These are phyloP conservation scores for Lampris megalopsis DNA, from an alignment of 2,113 vertebrate species.

Conservation along the genomic window DNA sequence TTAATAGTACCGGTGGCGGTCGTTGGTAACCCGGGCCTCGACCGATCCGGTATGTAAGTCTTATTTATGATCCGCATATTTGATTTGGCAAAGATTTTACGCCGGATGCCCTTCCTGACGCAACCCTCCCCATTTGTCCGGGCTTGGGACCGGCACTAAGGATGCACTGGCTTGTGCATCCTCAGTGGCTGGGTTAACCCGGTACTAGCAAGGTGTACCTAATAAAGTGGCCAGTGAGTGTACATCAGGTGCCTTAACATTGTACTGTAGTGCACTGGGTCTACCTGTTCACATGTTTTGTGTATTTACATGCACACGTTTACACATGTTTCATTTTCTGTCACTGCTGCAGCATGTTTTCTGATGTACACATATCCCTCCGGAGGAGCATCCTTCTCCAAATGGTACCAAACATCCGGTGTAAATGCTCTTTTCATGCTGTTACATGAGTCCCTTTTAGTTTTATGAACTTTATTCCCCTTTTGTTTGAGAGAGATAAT, in stretches of 20 bases:
- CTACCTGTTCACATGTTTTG: not conserved
- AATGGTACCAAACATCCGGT: not conserved
- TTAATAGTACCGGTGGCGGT: no score
- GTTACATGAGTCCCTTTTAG: constrained; percentile 58
- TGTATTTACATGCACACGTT: not conserved
- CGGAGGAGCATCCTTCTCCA: not conserved
- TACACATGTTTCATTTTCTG: not conserved
- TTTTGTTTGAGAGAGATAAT: constrained; percentile 41
- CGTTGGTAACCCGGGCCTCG: no score
- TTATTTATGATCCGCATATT: no score
- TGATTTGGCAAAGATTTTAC: no score
- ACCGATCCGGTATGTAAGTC: no score
- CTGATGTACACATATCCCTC: not conserved
- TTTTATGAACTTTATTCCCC: constrained; percentile 51
- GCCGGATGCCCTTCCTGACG: no score
- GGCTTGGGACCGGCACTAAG: no score
- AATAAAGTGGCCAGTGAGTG: no score
- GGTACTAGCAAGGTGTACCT: no score
- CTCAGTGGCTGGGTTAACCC: no score
- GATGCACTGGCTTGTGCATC: no score
- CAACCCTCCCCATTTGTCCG: no score
- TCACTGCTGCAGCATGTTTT: not conserved
- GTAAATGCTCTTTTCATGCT: constrained; percentile 49
- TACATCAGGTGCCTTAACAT: not conserved
- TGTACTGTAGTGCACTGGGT: not conserved